Conservation (phyloP, 2,113 vertebrate species). For the Falco punctatus region DNA sequence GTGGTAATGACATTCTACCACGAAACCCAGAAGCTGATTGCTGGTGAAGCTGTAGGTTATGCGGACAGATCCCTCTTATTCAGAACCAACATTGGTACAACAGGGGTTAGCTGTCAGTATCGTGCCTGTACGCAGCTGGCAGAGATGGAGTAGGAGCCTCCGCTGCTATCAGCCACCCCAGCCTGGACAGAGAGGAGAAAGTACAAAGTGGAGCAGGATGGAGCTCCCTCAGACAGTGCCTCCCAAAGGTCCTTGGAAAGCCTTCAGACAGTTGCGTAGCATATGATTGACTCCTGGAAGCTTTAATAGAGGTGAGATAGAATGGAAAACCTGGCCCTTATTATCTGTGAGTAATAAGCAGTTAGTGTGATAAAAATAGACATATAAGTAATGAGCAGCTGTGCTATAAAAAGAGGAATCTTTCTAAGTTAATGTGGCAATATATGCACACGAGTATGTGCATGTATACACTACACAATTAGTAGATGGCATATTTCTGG, state of each 20-base stretch:
- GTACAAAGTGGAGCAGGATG: background rate
- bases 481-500: background rate
- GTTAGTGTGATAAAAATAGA: background rate
- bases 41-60: background rate
- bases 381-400: background rate
- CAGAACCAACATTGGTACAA: background rate
- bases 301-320: background rate
- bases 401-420: background rate
- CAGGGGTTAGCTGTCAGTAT: background rate
- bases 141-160: background rate
- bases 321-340: background rate
- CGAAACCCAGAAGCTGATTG: background rate
- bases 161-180: background rate
- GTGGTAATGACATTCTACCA: background rate
- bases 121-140: background rate
- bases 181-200: background rate
- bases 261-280: background rate
- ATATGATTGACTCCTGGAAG: background rate
- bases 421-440: background rate
- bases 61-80: background rate
- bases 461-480: background rate
- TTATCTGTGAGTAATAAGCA: background rate
- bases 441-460: background rate
- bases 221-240: background rate
- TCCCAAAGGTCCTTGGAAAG: background rate